Conservation (phyloP, 2,888 invertebrate genomes). For the Cabera pusaria region DNA sequence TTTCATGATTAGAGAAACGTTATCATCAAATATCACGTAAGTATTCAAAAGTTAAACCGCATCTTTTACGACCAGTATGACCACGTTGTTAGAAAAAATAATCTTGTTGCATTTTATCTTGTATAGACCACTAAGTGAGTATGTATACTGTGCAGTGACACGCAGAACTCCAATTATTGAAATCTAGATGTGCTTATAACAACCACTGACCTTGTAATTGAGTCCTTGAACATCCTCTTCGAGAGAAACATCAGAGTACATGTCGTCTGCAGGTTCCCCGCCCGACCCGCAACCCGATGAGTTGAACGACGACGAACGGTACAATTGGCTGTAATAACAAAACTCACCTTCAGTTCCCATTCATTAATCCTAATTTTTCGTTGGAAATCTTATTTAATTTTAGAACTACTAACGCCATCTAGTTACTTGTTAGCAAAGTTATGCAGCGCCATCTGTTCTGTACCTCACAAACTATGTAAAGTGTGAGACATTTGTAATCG, state of each 20-base stretch:
- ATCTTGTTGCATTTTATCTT: too few relatives aligned
- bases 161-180: too few relatives aligned
- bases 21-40: too few relatives aligned
- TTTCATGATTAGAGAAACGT: too few relatives aligned
- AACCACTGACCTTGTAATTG: slow-evolving; percentile 91
- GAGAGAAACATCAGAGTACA: slow-evolving; percentile 96
- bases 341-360: slow-evolving; percentile 26
- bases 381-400: slow-evolving; percentile 17
- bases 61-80: too few relatives aligned
- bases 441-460: slow-evolving; percentile 45
- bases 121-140: too few relatives aligned
- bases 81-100: too few relatives aligned
- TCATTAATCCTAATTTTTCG: slow-evolving; percentile 22
- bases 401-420: slow-evolving; percentile 43
- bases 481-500: too few relatives aligned
- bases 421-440: too few relatives aligned
- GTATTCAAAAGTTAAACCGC: too few relatives aligned
- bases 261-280: slow-evolving; percentile 96
- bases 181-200: background rate
- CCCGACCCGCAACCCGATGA: slow-evolving; percentile 95
- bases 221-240: slow-evolving; percentile 97
- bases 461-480: background rate
- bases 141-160: too few relatives aligned
- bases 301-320: slow-evolving; percentile 96
- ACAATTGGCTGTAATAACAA: slow-evolving; percentile 89